A percentile compares a stretch with the other conserved stretches of the same genome.
Conservation (phyloP, 1,140 invertebrate species). For the Phymastichus coffea region DNA sequence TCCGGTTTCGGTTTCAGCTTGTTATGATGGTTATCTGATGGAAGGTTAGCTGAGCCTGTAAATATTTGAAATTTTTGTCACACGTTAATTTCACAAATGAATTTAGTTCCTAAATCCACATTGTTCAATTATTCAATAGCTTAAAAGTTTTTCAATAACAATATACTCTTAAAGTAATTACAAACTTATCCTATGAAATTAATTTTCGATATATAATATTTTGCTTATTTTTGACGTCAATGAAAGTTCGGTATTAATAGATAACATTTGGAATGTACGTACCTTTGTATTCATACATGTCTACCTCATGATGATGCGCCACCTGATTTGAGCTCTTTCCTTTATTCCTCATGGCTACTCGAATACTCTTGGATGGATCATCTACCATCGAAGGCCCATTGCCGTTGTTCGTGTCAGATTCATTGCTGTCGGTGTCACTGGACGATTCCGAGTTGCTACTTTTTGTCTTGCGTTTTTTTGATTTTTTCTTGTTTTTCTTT, state of each 20-base stretch:
- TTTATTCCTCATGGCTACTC: constrained; percentile 69
- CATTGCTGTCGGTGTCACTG: constrained; percentile 55
- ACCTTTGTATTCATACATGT: too few relatives aligned
- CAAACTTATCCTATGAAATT: constrained; percentile 55
- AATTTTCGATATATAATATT: not conserved
- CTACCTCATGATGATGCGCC: constrained; percentile 2
- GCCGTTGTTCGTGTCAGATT: constrained; percentile 40
- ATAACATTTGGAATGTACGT: too few relatives aligned
- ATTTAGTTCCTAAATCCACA: too few relatives aligned
- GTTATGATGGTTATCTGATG: too few relatives aligned
- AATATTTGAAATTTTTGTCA: too few relatives aligned
- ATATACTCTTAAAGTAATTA: constrained; percentile 30
- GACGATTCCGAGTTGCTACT: constrained; percentile 56
- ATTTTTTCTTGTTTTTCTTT: constrained; percentile 64
- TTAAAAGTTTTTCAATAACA: too few relatives aligned
- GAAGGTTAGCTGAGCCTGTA: too few relatives aligned
- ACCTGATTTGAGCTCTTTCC: too few relatives aligned
- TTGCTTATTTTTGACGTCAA: too few relatives aligned
- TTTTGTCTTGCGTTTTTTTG: constrained; percentile 57
- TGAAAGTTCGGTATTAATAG: too few relatives aligned
- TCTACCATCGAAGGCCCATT: constrained; percentile 27
- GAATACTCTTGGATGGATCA: constrained; percentile 63
- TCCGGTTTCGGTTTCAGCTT: not conserved
- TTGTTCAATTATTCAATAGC: too few relatives aligned
- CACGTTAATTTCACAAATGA: too few relatives aligned